Base-by-base conservation (phyloP, 1,140 invertebrate genomes). In the Drosophila pseudoobscura region DNA sequence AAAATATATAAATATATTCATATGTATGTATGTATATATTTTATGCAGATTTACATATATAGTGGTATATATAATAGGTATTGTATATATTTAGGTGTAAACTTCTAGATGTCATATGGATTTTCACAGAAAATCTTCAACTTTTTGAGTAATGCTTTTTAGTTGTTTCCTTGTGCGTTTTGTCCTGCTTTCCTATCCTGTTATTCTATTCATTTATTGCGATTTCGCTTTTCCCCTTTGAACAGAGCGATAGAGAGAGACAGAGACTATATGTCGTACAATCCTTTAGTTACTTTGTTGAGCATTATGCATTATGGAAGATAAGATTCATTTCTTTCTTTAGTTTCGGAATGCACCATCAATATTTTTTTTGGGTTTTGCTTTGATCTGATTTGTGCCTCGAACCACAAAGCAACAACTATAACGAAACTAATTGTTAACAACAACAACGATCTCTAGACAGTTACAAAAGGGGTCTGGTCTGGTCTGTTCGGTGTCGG, bases 71-170 rank as follows among this genome's bases (percentile, higher is more conserved):
- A 77, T 26, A 13, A 68, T 80, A 76, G 44, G 51, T 78, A 39
- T 39, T 39, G 57, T 75, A 64, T 83, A 53, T 22, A 35, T 64
- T 47, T 78, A 89, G 70, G 84, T 88, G 83, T 87, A 88, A 88
- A 89, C 72, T 79, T 79, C 68, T 82, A 88, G 62, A 69, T 85
- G 82, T 85, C 82, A 85, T 85, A 78, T 82, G 78, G 87, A 89
- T 89, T 89, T 89, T 89, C 87, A 89, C 87, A 89, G 87, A 89
- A 89, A 89, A 89, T 89, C 87, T 79, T 90, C 72, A 73, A 89
- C 80, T 70, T 89, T 85, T 39, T 85, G 85, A 89, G 85, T 80
- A 89, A 85, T 85, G 85, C 78, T 85, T 89, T 75, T 78, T 72
- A 78, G 66, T 78, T 78, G 69, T 80, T 73, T 87, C 59, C 82